Conservation (phyloP, 1,140 invertebrate genomes). For the Cherax quadricarinatus region DNA sequence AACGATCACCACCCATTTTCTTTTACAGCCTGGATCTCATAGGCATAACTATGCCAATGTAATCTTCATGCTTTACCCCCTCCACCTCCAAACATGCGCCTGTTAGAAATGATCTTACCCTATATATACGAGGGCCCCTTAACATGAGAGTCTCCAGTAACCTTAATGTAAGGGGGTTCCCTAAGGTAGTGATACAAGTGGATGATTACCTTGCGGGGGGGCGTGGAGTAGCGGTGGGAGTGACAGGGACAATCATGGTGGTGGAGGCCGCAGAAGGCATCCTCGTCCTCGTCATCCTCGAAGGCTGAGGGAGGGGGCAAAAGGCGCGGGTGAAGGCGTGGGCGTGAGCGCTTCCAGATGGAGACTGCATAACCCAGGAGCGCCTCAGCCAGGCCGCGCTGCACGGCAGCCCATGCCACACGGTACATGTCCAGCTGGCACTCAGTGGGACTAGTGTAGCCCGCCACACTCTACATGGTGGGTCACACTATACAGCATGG, state of each 20-base stretch:
- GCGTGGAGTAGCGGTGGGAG: slow-evolving; percentile 1
- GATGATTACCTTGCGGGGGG: slow-evolving; percentile 30
- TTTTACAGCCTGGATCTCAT: too few species aligned
- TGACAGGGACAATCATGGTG: slow-evolving; percentile 46
- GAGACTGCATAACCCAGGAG: slow-evolving; percentile 47
- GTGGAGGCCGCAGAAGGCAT: slow-evolving; percentile 56
- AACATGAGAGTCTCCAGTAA: too few species aligned
- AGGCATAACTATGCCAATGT: too few species aligned
- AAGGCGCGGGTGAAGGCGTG: slow-evolving; percentile 38
- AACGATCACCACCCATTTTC: too few species aligned
- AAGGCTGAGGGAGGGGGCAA: slow-evolving; percentile 12
- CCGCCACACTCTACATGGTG: too few species aligned
- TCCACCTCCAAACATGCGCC: too few species aligned
- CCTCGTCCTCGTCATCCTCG: slow-evolving; percentile 39
- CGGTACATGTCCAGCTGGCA: slow-evolving; percentile 35
- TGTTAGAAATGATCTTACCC: too few species aligned
- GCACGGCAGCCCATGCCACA: slow-evolving; percentile 48
- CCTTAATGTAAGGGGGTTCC: too few species aligned
- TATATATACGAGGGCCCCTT: too few species aligned
- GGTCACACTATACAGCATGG: too few species aligned
- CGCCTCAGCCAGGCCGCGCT: slow-evolving; percentile 46
- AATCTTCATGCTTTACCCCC: too few species aligned
- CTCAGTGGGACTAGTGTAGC: neutral
- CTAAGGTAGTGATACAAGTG: too few species aligned
- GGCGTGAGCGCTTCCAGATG: slow-evolving; percentile 54